Base-by-base conservation (phyloP, 2,888 invertebrate genomes). In the Cryptosula pallasiana region DNA sequence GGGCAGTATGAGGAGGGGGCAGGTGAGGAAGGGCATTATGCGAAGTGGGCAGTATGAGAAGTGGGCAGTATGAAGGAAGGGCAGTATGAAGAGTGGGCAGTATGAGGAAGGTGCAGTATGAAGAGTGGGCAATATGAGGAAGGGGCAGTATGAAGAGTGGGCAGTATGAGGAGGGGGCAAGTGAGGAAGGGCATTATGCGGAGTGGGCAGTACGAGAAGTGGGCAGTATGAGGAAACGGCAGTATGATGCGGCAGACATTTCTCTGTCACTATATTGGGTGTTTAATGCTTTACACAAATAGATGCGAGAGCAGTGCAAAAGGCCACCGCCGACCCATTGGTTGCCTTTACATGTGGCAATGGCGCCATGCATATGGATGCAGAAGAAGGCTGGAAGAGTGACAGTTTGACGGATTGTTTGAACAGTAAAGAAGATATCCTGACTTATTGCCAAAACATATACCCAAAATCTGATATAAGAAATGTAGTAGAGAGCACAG, bases 371-470 rank as follows among this genome's bases (percentile, higher is more conserved):
- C 79, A 82, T 76, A 72, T 77, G 73, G 77, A 78, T 1, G n/a
- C 45, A 23, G n/a, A 2, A 32, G 76, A 76, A 20, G 81, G 80
- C 16, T 96, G 96, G 96, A 85, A 87, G 69, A 90, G 92, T 76
- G 91, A 91, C 82, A 91, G 92, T 82, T 90, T 91, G 72, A 90
- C 91, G 29, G 77, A 78, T 81, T 97, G 96, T 87, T 89, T 94
- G 84, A 92, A 93, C 86, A 94, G 95, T 87, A 95, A 95, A 87
- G 91, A 94, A 88, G 94, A 95, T 86, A 94, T 96, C 79, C 89
- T 96, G 78, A 93, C 95, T 85, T 95, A 95, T 86, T 96, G 96
- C 89, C 94, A 95, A 88, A 94, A 93, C 96, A 92, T 94, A 75
- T 98, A 96, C 87, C 96, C 96, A 20, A 92, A 92, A 83, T 81